Evolutionary conservation across 2,113 vertebrate species (phyloP).

Genomic region (Ctenomys sociabilis): DNA sequence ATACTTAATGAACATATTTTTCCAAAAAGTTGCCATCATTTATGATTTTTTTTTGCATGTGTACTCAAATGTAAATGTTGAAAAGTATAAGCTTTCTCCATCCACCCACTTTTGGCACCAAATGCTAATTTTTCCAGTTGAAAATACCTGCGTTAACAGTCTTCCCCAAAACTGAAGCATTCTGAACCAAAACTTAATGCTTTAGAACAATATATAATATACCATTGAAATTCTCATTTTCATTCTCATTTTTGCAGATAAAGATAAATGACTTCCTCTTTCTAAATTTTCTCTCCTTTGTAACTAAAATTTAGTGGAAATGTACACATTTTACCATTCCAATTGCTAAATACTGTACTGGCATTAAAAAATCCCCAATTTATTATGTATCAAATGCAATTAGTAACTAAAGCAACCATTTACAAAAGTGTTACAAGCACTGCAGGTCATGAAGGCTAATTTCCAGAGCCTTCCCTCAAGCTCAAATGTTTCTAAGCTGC

Average conservation of each 20-base stretch:
- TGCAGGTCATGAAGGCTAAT: not conserved
- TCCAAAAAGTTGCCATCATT: not conserved
- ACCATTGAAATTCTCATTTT: not conserved
- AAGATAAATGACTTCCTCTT: not conserved
- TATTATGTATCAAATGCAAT: slow-evolving; percentile 40
- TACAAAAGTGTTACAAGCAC: not conserved
- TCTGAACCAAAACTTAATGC: not conserved
- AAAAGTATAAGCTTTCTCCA: not conserved
- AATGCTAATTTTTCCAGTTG: not conserved
- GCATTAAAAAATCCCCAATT: not conserved
- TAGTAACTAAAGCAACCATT: not conserved
- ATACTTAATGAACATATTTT: slow-evolving; percentile 43
- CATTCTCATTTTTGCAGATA: not conserved
- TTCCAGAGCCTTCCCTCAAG: not conserved
- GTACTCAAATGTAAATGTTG: not conserved
- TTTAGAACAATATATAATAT: not conserved
- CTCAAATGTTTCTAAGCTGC: not conserved
- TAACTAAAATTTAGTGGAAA: not conserved
- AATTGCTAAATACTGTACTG: not conserved
- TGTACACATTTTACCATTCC: not conserved
- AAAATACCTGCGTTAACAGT: not conserved
- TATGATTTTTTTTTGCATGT: not conserved
- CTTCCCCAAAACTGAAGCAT: slow-evolving; percentile 2
- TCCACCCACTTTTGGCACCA: not conserved
- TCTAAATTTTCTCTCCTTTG: not conserved